Percentiles rank a stretch among this genome's conserved stretches.
Evolutionary conservation across 2,797 vertebrate genomes (phyloP).

Genomic region (Mastacembelus armatus): DNA sequence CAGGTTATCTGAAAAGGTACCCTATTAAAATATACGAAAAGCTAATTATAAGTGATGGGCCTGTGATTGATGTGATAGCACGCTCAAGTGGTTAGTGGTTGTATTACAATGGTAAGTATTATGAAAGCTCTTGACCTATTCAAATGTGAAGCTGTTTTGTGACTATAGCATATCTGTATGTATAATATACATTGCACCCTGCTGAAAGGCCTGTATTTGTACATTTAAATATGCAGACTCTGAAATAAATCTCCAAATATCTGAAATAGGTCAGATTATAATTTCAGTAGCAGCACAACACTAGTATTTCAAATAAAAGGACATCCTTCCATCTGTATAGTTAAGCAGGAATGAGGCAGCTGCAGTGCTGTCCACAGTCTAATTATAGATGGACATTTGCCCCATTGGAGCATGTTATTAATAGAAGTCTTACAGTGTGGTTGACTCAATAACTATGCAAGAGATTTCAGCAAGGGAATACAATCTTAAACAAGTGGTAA

Average conservation of each 20-base stretch:
- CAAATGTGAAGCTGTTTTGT: not conserved
- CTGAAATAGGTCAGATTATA: not conserved
- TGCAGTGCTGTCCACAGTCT: constrained; percentile 60
- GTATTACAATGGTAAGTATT: constrained; percentile 51
- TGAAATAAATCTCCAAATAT: not conserved
- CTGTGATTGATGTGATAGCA: constrained; percentile 44
- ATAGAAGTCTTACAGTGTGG: constrained; percentile 71
- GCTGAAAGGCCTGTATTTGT: not conserved
- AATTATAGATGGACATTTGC: constrained; percentile 80
- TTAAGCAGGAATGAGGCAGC: constrained; percentile 42
- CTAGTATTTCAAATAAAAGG: not conserved
- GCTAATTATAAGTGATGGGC: not conserved
- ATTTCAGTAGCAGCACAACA: constrained; percentile 18
- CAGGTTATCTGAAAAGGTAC: not conserved
- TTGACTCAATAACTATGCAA: constrained; percentile 78
- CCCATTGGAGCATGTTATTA: constrained; percentile 75
- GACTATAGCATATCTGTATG: too few species aligned
- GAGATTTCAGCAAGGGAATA: constrained; percentile 62
- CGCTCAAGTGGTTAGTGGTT: constrained; percentile 42
- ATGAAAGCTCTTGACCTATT: not conserved
- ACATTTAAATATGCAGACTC: not conserved
- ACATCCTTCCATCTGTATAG: constrained; percentile 30
- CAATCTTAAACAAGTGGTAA: constrained; percentile 45
- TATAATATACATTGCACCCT: not conserved
- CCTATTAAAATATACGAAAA: not conserved